phyloP scores from a whole-genome alignment of 2,113 vertebrate species.

The Forbesichthys papilliferus region DNA sequence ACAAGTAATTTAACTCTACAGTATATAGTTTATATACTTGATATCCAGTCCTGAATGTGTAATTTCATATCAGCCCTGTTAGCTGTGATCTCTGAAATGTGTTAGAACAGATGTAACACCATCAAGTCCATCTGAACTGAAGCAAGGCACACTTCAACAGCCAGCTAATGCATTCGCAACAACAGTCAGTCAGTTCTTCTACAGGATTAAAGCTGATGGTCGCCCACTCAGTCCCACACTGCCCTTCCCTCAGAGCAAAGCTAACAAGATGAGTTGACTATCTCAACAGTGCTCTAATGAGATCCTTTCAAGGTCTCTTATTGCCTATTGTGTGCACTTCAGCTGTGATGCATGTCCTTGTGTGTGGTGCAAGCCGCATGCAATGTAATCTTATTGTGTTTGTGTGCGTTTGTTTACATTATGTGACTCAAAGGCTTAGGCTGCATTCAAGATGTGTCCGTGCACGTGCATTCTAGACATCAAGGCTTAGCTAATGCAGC shows the following conservation, averaged over 20 bases:
- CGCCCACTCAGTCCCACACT: neutral
- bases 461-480: no score
- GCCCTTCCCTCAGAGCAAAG: slow-evolving; percentile 11
- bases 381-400: neutral
- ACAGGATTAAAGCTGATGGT: slow-evolving; percentile 1
- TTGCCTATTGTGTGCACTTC: slow-evolving; percentile 12
- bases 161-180: no score
- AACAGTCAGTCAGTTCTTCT: neutral
- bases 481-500: no score
- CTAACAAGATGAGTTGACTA: slow-evolving; percentile 1
- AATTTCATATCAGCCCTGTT: no score
- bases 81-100: no score
- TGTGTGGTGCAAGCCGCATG: neutral
- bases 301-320: slow-evolving; percentile 3
- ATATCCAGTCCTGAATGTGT: no score
- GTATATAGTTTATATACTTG: no score
- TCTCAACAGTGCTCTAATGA: neutral
- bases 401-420: neutral
- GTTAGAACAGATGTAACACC: no score
- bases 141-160: no score
- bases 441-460: neutral
- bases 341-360: neutral
- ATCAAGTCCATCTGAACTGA: no score
- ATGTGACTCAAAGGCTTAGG: slow-evolving; percentile 1
- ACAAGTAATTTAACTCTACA: no score